Evolutionary conservation across 92 coral and sea anemone species (phyloP).

Genomic region (Palythoa grandis): DNA sequence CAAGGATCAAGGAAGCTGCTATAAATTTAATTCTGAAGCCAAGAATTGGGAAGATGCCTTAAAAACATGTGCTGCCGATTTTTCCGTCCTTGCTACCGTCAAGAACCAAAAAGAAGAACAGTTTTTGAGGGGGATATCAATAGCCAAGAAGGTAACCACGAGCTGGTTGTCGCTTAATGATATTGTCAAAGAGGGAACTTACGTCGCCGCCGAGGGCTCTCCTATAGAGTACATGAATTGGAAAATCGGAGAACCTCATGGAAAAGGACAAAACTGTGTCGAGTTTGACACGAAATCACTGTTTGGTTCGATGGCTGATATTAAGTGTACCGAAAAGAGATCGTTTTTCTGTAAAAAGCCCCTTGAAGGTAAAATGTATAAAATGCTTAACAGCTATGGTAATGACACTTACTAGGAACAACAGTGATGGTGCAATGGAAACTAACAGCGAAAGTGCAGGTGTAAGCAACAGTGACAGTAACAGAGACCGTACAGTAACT

Average conservation of each 20-base stretch:
- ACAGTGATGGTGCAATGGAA: not conserved
- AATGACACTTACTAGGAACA: not conserved
- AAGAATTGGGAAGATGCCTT: constrained; percentile 79
- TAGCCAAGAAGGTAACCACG: not conserved
- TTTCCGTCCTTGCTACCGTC: constrained; percentile 59
- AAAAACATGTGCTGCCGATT: constrained; percentile 65
- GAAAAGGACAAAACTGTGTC: constrained; percentile 82
- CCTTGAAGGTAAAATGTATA: constrained; percentile 60
- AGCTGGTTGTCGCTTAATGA: constrained; percentile 78
- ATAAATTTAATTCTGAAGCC: constrained; percentile 54
- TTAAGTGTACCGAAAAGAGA: constrained; percentile 61
- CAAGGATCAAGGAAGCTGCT: constrained; percentile 69
- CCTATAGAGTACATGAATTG: constrained; percentile 76
- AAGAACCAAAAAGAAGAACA: constrained; percentile 47
- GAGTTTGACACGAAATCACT: constrained; percentile 57
- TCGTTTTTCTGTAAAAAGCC: constrained; percentile 81
- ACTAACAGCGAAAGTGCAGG: not conserved
- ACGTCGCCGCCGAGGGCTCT: constrained; percentile 77
- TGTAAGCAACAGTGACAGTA: not conserved
- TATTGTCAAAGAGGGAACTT: constrained; percentile 74
- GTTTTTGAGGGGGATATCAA: constrained; percentile 41
- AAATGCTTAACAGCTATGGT: not conserved
- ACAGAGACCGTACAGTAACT: not conserved
- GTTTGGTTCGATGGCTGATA: constrained; percentile 75
- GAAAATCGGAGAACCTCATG: constrained; percentile 83